Percentiles rank a stretch among this genome's conserved stretches.
Conservation (phyloP, 2,888 invertebrate species). For the Argynnis bischoffii region DNA sequence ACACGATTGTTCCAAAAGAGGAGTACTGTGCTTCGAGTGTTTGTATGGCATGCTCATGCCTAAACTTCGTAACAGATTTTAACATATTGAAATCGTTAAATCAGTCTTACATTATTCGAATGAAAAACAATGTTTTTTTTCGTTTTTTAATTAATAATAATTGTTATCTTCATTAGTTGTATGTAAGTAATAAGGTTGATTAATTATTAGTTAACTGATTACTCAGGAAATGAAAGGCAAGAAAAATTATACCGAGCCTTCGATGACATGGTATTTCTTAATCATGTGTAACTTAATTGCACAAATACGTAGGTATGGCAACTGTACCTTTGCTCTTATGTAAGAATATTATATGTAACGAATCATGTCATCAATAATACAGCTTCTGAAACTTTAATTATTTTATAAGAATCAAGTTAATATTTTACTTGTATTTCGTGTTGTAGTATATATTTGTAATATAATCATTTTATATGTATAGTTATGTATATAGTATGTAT, state of each 20-base stretch:
- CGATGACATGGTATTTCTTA: constrained; percentile 19
- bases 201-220: not conserved
- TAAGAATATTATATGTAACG: constrained; percentile 30
- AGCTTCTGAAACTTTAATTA: constrained; percentile 24
- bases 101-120: too few species aligned
- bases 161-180: not conserved
- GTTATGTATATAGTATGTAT: too few species aligned
- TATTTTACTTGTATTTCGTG: too few species aligned
- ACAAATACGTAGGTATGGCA: constrained; percentile 29
- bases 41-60: too few species aligned
- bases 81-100: too few species aligned
- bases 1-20: too few species aligned
- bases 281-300: constrained; percentile 31
- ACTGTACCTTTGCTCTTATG: constrained; percentile 30
- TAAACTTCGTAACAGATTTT: too few species aligned
- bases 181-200: not conserved
- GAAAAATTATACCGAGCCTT: constrained; percentile 16
- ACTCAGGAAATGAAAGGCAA: constrained; percentile 27
- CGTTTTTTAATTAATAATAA: not conserved
- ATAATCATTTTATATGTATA: too few species aligned
- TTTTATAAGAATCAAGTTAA: not conserved
- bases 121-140: too few species aligned
- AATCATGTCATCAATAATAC: constrained; percentile 35
- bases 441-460: too few species aligned
- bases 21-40: too few species aligned